phyloP scores from a whole-genome alignment of 2,888 invertebrate species.

The Cremastinae sp. region DNA sequence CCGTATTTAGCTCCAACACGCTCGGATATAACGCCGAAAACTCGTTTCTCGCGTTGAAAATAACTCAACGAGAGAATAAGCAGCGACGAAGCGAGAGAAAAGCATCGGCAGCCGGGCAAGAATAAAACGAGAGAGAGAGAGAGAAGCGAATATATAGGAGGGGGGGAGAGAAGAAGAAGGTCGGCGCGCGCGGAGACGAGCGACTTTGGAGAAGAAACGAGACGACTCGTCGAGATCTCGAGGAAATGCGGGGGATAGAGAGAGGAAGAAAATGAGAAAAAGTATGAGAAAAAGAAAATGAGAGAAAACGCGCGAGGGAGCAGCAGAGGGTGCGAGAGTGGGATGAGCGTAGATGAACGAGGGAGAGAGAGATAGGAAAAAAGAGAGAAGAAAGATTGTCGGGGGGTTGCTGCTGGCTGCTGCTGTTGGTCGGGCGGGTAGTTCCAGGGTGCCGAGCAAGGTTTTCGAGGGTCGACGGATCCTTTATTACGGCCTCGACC shows the following conservation, averaged over 20 bases:
- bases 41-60: constrained; percentile 63
- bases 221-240: constrained; percentile 5
- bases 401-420: no score
- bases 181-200: constrained; percentile 32
- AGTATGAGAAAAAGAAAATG: constrained; percentile 23
- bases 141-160: constrained; percentile 7
- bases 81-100: constrained; percentile 38
- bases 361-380: constrained; percentile 25
- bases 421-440: constrained; percentile 49
- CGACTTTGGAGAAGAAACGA: constrained; percentile 43
- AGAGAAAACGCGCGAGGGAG: constrained; percentile 28
- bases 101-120: background rate
- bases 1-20: constrained; percentile 59
- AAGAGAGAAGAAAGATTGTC: constrained; percentile 40
- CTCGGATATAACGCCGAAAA: constrained; percentile 59
- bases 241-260: constrained; percentile 27
- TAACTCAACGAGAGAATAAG: constrained; percentile 59
- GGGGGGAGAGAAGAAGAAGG: constrained; percentile 16
- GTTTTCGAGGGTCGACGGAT: constrained; percentile 72
- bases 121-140: constrained; percentile 17
- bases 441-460: constrained; percentile 59
- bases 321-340: constrained; percentile 29
- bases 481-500: constrained; percentile 69
- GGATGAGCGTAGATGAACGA: no score
- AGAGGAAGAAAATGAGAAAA: constrained; percentile 17